Evolutionary conservation across 2,797 vertebrate genomes (phyloP).

Genomic region (Philypnodon macrostomus): DNA sequence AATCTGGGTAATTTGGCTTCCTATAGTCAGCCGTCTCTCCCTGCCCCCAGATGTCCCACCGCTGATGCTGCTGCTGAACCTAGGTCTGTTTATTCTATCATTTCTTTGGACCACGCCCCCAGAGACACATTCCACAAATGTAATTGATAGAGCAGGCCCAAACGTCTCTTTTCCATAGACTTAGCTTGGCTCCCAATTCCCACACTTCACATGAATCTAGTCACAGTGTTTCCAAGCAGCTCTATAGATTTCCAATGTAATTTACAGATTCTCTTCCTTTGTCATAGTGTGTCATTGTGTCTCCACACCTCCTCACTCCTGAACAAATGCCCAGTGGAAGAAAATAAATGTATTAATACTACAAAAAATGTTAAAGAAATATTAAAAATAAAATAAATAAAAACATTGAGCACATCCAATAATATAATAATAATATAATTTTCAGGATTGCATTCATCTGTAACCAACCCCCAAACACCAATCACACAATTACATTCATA

Average conservation of each 20-base stretch:
- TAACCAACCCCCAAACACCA: too few species aligned
- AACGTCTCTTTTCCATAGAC: constrained; percentile 55
- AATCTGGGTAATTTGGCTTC: constrained; percentile 20
- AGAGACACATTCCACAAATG: constrained; percentile 60
- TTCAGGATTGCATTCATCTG: too few species aligned
- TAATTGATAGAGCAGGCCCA: constrained; percentile 71
- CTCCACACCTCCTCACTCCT: constrained; percentile 24
- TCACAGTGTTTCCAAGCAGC: constrained; percentile 34
- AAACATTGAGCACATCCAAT: too few species aligned
- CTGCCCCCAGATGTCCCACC: constrained; percentile 18
- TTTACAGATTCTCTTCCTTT: constrained; percentile 31
- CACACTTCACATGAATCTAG: constrained; percentile 51
- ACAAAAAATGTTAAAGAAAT: too few species aligned
- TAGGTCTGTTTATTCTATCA: constrained; percentile 66
- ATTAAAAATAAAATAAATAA: too few species aligned
- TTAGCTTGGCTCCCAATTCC: constrained; percentile 32
- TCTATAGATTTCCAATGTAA: constrained; percentile 47
- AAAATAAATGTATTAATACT: neutral
- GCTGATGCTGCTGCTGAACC: constrained; percentile 25
- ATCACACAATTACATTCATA: too few species aligned
- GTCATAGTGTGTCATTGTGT: constrained; percentile 33
- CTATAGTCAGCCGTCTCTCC: constrained; percentile 44
- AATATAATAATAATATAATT: too few species aligned
- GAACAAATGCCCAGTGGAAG: neutral
- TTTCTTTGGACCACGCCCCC: constrained; percentile 40